phyloP scores from a whole-genome alignment of 2,888 invertebrate genomes.

The Ennomos fuscantarius region DNA sequence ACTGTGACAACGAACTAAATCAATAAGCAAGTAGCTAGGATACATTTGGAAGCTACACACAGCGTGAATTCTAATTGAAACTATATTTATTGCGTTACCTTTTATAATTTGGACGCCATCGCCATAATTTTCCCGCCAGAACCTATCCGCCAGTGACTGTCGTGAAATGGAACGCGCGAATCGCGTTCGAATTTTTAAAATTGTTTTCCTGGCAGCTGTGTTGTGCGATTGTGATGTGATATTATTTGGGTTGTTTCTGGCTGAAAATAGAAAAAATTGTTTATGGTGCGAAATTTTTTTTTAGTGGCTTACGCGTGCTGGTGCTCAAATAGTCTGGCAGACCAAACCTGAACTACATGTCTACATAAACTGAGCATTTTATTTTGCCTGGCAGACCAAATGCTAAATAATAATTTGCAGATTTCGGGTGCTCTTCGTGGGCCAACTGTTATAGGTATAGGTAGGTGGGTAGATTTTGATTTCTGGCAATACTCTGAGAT shows the following conservation, averaged over 20 bases:
- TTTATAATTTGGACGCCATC: constrained; percentile 50
- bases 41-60: constrained; percentile 60
- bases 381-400: no score
- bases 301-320: neutral
- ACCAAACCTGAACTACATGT: no score
- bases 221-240: neutral
- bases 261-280: constrained; percentile 44
- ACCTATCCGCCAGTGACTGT: constrained; percentile 44
- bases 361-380: no score
- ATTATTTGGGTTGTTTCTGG: constrained; percentile 48
- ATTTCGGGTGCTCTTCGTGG: no score
- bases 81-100: constrained; percentile 58
- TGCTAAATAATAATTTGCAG: no score
- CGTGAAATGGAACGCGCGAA: constrained; percentile 60
- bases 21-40: constrained; percentile 3
- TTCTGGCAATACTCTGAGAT: no score
- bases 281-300: constrained; percentile 32
- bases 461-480: no score
- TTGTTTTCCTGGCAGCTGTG: constrained; percentile 17
- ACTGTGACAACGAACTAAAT: constrained; percentile 11
- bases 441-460: no score
- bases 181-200: constrained; percentile 53
- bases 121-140: constrained; percentile 55
- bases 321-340: no score
- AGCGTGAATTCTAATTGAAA: constrained; percentile 64